Base-by-base conservation (phyloP, 2,797 vertebrate species). In the Trematomus bernacchii region DNA sequence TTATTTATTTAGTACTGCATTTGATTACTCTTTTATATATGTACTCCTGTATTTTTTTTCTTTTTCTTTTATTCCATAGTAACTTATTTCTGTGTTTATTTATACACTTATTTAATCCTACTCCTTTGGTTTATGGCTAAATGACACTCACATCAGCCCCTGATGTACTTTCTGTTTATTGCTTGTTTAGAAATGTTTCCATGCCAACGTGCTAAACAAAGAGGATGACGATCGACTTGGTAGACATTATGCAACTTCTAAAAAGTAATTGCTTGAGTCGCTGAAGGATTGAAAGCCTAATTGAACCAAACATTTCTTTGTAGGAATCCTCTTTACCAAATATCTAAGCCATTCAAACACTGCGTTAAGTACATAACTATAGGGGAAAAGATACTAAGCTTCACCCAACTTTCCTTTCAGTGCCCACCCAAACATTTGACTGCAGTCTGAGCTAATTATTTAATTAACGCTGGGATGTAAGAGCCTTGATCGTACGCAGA, bases 351-450 rank as follows among this genome's bases (percentile, higher is more conserved):
- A 10, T 58, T 16, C 13, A 27, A 72, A 40, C 43, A 16, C 54
- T 53, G 10, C 10, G 18, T 44, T 52, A 15, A 53, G 21, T 13
- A 14, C 42, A 9, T 27, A 5, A 15, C 16, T 1, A 65, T n/a
- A 48, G 8, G 3, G 16, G 43, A 2, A 57, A 58, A 4, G 63
- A 10, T 6, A 37, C 6, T 6, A 12, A 0, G 3, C 48, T 61
- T 23, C 10, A 2, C 21, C 43, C 16, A 52, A n/a, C 10, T 60
- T 58, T 54, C 11, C 11, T 7, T 42, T 48, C 6, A 10, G 1
- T 71, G 51, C 16, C n/a, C 51, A 59, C 21, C 44, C 61, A 68
- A 65, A 73, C 19, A 33, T 60, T 75, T n/a, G 27, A 50, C 30
- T 23, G 21, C n/a, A 7, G 18, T 50, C 47, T n/a, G 23, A 30